Base-by-base conservation (phyloP, 2,797 vertebrate genomes). In the Syndactyla subalaris region DNA sequence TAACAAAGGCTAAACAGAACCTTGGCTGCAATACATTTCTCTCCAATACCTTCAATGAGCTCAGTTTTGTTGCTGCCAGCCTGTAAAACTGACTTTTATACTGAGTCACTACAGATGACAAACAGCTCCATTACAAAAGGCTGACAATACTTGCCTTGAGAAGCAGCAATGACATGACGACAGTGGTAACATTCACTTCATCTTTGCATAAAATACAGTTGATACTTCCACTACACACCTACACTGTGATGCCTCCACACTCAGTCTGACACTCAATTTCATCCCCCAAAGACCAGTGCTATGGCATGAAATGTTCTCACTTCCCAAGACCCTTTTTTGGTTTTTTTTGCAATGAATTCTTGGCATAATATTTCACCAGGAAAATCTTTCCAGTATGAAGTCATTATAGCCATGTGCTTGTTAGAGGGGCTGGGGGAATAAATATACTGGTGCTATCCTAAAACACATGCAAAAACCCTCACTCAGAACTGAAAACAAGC, bases 381-480 rank as follows among this genome's bases (percentile, higher is more conserved):
- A 68, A 72, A 73, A 88, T 0, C 32, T 24, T 15, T 51, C 43
- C 32, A 24, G n/a, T 27, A 57, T 18, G 12, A 66, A 85, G 13
- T 34, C 45, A 39, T 48, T 79, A 14, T 1, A 76, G 34, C 16
- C 26, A 26, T 19, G 18, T 20, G 29, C 14, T 38, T 49, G 7
- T 32, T 34, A 63, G 13, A 6, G 32, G 22, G 3, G 5, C 5
- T 2, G 6, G 2, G 1, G 2, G 3, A 55, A 68, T 4, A 45
- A 67, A 84, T 20, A 78, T 5, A 38, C 30, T 32, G 7, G 14
- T 58, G 52, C 23, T 66, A 63, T 26, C 20, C 19, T 87, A 52
- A 51, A 66, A 66, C 18, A 45, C 3, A 14, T 34, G 70, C 36
- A 74, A 55, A 76, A 4, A 5, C 7, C 29, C 14, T 12, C 12